These are phyloP conservation scores for Tadarida brasiliensis DNA, from an alignment of 2,797 vertebrate genomes.

Conservation along the genomic window DNA sequence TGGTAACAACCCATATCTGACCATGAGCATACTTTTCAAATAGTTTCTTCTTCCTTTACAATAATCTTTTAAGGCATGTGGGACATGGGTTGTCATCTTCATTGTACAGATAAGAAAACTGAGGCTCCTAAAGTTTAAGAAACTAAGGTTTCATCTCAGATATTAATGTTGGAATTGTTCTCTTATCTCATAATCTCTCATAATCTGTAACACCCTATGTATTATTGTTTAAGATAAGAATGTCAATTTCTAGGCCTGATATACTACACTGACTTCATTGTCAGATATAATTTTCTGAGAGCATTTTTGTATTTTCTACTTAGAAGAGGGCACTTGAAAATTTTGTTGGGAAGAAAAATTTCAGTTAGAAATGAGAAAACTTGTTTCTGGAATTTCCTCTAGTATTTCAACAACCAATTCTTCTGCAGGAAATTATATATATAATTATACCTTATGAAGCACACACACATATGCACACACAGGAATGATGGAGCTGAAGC, in stretches of 20 bases:
- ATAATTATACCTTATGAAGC: neutral
- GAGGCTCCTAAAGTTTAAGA: neutral
- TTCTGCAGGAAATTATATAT: neutral
- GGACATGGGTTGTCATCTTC: neutral
- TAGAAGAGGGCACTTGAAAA: neutral
- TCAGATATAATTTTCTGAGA: neutral
- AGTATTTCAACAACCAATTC: neutral
- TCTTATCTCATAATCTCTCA: neutral
- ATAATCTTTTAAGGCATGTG: neutral
- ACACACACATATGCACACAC: neutral
- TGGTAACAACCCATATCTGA: neutral
- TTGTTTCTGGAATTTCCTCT: neutral
- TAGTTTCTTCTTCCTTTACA: neutral
- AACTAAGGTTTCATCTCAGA: neutral
- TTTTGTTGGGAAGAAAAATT: neutral
- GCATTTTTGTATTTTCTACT: neutral
- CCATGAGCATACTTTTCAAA: neutral
- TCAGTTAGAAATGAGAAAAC: neutral
- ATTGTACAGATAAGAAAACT: conserved; percentile 18
- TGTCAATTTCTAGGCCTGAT: neutral
- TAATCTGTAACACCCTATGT: neutral
- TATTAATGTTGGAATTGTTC: neutral
- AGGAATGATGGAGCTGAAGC: neutral
- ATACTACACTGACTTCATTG: neutral
- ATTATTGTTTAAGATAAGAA: neutral